Evolutionary conservation across 2,888 invertebrate genomes (phyloP).

Genomic region (Liopterus haemorrhoidalis): DNA sequence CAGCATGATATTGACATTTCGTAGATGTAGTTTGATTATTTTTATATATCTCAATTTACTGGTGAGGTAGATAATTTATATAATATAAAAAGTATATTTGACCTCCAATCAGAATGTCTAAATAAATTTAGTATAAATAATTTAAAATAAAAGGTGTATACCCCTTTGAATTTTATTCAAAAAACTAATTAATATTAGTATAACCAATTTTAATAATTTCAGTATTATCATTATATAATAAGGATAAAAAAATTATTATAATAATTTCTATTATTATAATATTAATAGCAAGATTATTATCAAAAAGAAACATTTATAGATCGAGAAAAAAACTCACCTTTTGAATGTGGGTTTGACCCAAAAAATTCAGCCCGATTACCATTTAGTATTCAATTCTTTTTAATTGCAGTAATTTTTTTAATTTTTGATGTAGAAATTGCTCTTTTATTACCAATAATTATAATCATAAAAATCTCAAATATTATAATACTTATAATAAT

Average conservation of each 20-base stretch:
- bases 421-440: slow-evolving; percentile 66
- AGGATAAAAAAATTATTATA: slow-evolving; percentile 42
- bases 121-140: slow-evolving; percentile 52
- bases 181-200: no score
- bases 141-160: no score
- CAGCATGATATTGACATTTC: slow-evolving; percentile 61
- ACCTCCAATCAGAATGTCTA: slow-evolving; percentile 61
- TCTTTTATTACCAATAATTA: slow-evolving; percentile 53
- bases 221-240: slow-evolving; percentile 41
- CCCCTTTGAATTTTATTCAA: no score
- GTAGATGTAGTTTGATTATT: slow-evolving; percentile 55
- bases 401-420: slow-evolving; percentile 60
- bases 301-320: slow-evolving; percentile 52
- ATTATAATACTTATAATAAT: slow-evolving; percentile 35
- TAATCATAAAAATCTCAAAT: slow-evolving; percentile 39
- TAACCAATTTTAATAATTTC: no score
- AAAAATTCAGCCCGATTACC: slow-evolving; percentile 46
- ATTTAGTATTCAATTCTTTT: slow-evolving; percentile 56
- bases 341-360: slow-evolving; percentile 55
- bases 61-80: slow-evolving; percentile 59
- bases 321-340: slow-evolving; percentile 56
- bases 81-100: slow-evolving; percentile 62
- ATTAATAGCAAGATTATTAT: slow-evolving; percentile 47
- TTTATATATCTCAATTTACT: slow-evolving; percentile 57
- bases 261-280: slow-evolving; percentile 47